phyloP scores from a whole-genome alignment of 37 sponge, comb jelly and placozoan genomes.

The Ianthella basta region DNA sequence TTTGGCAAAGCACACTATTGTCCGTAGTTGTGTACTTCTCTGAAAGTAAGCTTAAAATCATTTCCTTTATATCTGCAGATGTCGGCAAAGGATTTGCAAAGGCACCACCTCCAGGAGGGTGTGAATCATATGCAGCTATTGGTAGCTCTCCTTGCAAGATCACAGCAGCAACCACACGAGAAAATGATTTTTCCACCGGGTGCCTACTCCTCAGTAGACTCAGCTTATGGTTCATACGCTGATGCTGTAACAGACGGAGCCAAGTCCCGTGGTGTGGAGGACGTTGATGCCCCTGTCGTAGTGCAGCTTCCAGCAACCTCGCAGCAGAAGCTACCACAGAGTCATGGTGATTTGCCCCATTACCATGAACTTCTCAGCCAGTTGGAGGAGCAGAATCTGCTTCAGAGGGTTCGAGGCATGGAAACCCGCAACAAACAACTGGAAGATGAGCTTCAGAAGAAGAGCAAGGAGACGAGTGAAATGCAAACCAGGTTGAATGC shows the following conservation, averaged over 20 bases:
- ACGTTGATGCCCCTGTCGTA: not conserved
- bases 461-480: constrained; percentile 3
- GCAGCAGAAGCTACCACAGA: not conserved
- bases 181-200: not conserved
- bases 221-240: not conserved
- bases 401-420: not conserved
- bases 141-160: not conserved
- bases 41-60: not conserved
- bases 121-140: not conserved
- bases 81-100: not conserved
- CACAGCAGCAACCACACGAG: not conserved
- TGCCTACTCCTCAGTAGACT: not conserved
- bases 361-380: not conserved
- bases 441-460: not conserved
- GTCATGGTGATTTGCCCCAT: not conserved
- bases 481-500: constrained; percentile 28
- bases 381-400: not conserved
- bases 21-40: not conserved
- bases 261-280: not conserved
- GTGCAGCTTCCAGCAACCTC: not conserved
- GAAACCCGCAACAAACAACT: not conserved
- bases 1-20: not conserved
- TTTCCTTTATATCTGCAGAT: not conserved
- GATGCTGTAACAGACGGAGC: constrained; percentile 2
- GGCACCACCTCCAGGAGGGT: not conserved